Conservation (phyloP, 2,888 invertebrate species). For the Dasysyrphus albostriatus region DNA sequence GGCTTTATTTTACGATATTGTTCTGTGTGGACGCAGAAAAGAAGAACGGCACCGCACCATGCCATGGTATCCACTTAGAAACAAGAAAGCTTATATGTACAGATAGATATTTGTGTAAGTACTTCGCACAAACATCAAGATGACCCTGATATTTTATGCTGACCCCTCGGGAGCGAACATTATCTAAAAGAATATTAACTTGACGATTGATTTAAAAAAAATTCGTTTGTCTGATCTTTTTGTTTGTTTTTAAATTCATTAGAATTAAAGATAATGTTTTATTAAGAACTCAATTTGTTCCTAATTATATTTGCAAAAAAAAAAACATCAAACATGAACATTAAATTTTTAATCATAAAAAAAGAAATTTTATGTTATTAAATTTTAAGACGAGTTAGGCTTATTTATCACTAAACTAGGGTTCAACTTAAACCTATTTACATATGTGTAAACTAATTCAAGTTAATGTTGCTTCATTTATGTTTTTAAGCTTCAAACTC, state of each 20-base stretch:
- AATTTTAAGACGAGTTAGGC: too few species aligned
- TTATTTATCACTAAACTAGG: too few species aligned
- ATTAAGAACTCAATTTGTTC: too few species aligned
- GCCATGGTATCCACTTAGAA: slow-evolving; percentile 38
- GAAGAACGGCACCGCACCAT: slow-evolving; percentile 12
- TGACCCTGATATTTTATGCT: slow-evolving; percentile 56
- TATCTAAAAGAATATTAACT: slow-evolving; percentile 10
- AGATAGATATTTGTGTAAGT: too few species aligned
- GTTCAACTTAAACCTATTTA: too few species aligned
- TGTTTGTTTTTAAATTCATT: background rate
- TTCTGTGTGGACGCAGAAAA: slow-evolving; percentile 33
- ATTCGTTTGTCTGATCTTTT: background rate
- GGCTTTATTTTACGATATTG: slow-evolving; percentile 22
- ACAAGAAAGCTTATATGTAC: slow-evolving; percentile 27
- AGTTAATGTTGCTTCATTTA: too few species aligned
- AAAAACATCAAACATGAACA: too few species aligned
- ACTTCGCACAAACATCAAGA: background rate
- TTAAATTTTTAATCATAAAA: too few species aligned
- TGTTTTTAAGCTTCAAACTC: too few species aligned
- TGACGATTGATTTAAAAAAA: slow-evolving; percentile 21
- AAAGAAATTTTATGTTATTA: too few species aligned
- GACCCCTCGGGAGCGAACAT: slow-evolving; percentile 48
- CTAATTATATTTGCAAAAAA: too few species aligned
- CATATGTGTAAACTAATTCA: too few species aligned
- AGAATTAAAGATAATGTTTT: background rate